Percentiles rank a stretch among this genome's conserved stretches.
Conservation (phyloP, 2,888 invertebrate genomes). For the Pseudoips prasinana region DNA sequence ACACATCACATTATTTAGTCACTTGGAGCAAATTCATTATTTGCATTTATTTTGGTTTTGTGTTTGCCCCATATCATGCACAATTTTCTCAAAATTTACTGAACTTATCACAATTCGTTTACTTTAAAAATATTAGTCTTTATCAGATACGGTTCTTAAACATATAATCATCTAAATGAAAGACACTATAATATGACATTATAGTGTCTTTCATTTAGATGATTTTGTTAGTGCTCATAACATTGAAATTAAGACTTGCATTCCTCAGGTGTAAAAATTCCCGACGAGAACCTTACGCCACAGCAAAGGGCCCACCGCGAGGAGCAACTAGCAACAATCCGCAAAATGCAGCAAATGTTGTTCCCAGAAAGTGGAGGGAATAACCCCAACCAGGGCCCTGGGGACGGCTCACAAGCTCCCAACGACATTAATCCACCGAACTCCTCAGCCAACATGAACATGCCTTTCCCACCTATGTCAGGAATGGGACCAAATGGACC, state of each 20-base stretch:
- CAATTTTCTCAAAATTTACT: no score
- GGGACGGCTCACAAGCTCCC: constrained; percentile 57
- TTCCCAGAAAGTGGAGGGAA: constrained; percentile 88
- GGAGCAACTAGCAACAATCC: constrained; percentile 93
- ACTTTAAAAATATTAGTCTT: no score
- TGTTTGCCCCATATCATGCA: no score
- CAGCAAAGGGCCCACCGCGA: constrained; percentile 97
- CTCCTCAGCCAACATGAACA: constrained; percentile 65
- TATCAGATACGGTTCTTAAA: no score
- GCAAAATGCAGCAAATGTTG: constrained; percentile 96
- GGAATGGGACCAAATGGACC: constrained; percentile 66
- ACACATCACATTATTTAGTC: no score
- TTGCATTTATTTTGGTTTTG: no score
- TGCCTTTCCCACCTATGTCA: constrained; percentile 69
- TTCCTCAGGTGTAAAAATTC: constrained; percentile 90
- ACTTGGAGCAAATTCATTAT: no score
- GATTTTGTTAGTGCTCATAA: not conserved
- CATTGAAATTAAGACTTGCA: constrained; percentile 1
- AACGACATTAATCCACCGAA: constrained; percentile 68
- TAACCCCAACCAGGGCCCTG: constrained; percentile 54
- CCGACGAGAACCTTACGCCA: constrained; percentile 97
- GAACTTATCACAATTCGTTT: no score
- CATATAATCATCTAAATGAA: no score
- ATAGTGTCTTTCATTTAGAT: no score
- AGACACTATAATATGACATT: no score